Percentiles rank a stretch among this genome's conserved stretches.
Conservation (phyloP, 2,113 vertebrate genomes). For the Pristiophorus japonicus region DNA sequence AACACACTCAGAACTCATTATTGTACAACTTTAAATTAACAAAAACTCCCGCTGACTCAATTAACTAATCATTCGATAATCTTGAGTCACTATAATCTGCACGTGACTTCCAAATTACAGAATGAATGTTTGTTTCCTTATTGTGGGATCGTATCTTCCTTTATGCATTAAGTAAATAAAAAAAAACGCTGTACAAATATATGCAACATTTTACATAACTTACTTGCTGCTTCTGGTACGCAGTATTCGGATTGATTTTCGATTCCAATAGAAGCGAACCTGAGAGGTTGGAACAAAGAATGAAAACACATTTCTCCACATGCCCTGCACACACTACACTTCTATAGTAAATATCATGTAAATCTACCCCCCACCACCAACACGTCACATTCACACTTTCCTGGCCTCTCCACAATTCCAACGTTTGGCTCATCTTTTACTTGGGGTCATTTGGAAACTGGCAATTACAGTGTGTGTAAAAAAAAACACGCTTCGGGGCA, state of each 20-base stretch:
- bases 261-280: slow-evolving; percentile 94
- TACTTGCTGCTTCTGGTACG: slow-evolving; percentile 99
- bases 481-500: not conserved
- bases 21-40: not conserved
- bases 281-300: slow-evolving; percentile 51
- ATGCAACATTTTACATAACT: slow-evolving; percentile 44
- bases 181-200: too few species aligned
- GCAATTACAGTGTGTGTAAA: not conserved
- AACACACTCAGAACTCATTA: not conserved
- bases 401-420: not conserved
- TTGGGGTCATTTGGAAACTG: not conserved
- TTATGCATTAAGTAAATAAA: not conserved
- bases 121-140: not conserved
- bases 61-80: not conserved
- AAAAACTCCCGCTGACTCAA: too few species aligned
- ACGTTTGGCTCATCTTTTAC: not conserved
- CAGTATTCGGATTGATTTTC: slow-evolving; percentile 95
- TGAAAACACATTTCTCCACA: not conserved
- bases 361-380: not conserved
- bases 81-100: not conserved
- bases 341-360: slow-evolving; percentile 25
- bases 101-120: not conserved
- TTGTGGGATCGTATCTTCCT: too few species aligned
- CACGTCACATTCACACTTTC: slow-evolving; percentile 7
- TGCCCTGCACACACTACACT: not conserved